A percentile compares a stretch with the other conserved stretches of the same genome.
These are phyloP conservation scores for Synaphobranchus kaupii DNA, from an alignment of 2,797 vertebrate species.

Conservation along the genomic window DNA sequence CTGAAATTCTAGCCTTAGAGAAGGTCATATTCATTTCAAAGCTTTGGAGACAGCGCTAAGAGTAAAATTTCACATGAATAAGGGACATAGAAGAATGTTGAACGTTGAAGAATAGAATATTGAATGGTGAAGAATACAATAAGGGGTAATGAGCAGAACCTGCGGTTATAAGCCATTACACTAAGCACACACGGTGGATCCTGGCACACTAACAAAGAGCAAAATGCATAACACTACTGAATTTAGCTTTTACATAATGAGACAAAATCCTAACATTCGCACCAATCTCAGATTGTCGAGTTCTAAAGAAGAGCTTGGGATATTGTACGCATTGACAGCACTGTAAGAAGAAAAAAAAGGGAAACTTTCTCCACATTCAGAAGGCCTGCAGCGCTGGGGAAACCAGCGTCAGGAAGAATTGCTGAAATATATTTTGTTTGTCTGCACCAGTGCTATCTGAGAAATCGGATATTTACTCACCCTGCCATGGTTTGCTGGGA, in stretches of 20 bases:
- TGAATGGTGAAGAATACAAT: background rate
- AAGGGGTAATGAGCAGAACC: background rate
- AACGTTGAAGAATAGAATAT: background rate
- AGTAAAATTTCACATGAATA: background rate
- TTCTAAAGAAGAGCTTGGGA: background rate
- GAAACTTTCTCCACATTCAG: background rate
- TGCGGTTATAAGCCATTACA: background rate
- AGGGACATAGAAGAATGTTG: background rate
- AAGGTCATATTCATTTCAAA: background rate
- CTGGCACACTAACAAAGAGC: background rate
- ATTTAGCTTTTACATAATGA: background rate
- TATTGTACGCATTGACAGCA: background rate
- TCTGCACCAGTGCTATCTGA: background rate
- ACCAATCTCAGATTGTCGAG: background rate
- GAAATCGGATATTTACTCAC: slow-evolving; percentile 26
- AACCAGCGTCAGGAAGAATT: background rate
- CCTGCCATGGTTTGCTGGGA: background rate
- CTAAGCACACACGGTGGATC: background rate
- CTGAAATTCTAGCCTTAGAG: background rate
- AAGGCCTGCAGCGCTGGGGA: background rate
- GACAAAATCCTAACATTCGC: background rate
- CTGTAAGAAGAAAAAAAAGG: background rate
- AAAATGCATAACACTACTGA: background rate
- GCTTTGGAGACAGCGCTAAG: background rate
- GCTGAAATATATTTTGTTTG: background rate